Conservation (phyloP, 2,888 invertebrate genomes). For the Hemaris fuciformis region DNA sequence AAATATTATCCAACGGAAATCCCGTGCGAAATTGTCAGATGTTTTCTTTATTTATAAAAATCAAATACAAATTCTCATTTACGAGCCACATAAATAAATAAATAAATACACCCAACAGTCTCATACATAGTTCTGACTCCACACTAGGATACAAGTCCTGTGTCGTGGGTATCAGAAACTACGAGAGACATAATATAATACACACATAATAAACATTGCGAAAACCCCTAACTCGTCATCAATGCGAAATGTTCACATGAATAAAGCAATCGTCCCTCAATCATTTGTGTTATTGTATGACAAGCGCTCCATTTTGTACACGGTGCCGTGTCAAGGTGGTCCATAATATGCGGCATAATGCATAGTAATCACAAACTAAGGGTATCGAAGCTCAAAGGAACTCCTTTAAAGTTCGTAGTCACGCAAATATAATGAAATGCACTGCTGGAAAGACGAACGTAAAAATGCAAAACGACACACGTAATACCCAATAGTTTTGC, state of each 20-base stretch:
- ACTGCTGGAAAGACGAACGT: not conserved
- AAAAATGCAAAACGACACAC: not conserved
- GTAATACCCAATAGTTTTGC: not conserved
- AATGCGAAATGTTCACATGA: not conserved
- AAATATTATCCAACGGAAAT: no score
- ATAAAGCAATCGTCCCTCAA: not conserved
- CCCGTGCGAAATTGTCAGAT: no score
- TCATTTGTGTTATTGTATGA: not conserved
- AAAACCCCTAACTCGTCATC: no score
- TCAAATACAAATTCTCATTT: no score
- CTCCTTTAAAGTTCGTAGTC: conserved; percentile 6
- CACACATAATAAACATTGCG: no score
- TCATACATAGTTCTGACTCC: no score
- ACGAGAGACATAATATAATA: not conserved
- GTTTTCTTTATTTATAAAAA: no score
- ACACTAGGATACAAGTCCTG: no score
- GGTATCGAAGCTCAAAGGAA: conserved; percentile 5
- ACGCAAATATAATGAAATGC: conserved; percentile 12
- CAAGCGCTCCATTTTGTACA: not conserved
- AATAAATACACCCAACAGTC: no score
- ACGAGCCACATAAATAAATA: not conserved
- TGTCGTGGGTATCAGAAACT: conserved; percentile 12
- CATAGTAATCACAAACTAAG: not conserved
- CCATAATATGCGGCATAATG: not conserved
- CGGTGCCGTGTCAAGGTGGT: not conserved